These are phyloP conservation scores for Brienomyrus longianalis DNA, from an alignment of 2,113 vertebrate genomes.

Conservation along the genomic window DNA sequence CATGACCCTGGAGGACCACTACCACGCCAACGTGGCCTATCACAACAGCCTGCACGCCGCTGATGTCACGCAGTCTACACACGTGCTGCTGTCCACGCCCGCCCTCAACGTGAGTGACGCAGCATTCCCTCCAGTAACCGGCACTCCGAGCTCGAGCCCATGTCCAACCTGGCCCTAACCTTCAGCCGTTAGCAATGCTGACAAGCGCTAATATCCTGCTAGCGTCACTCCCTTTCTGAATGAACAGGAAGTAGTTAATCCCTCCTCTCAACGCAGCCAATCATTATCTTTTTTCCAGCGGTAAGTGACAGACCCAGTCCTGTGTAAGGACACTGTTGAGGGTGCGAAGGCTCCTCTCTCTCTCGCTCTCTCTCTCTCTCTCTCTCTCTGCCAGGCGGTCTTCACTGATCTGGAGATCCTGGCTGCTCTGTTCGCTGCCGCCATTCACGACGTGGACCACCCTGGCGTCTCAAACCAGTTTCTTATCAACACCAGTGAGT, in stretches of 20 bases:
- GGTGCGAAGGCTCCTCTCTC: background rate
- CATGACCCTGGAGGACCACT: conserved; percentile 87
- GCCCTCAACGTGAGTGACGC: conserved; percentile 74
- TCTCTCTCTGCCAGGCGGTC: conserved; percentile 64
- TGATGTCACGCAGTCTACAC: conserved; percentile 86
- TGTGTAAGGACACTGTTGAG: background rate
- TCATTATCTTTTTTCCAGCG: background rate
- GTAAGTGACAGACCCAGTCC: background rate
- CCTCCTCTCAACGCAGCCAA: background rate
- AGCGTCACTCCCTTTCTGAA: background rate
- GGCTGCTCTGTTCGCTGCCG: conserved; percentile 82
- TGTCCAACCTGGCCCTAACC: background rate
- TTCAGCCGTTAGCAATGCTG: background rate
- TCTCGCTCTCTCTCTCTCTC: background rate
- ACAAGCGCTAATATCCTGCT: background rate
- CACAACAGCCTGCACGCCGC: conserved; percentile 92
- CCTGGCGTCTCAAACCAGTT: conserved; percentile 95
- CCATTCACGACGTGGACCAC: conserved; percentile 90
- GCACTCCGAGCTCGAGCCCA: background rate
- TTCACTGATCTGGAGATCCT: conserved; percentile 90
- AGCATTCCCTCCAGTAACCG: background rate
- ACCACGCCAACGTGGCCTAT: conserved; percentile 86
- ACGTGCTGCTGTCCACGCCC: conserved; percentile 82
- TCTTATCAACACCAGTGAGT: conserved; percentile 90
- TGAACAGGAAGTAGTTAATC: background rate